A percentile compares a stretch with the other conserved stretches of the same genome.
Conservation (phyloP, 1,140 invertebrate species). For the Drosophila bocqueti region DNA sequence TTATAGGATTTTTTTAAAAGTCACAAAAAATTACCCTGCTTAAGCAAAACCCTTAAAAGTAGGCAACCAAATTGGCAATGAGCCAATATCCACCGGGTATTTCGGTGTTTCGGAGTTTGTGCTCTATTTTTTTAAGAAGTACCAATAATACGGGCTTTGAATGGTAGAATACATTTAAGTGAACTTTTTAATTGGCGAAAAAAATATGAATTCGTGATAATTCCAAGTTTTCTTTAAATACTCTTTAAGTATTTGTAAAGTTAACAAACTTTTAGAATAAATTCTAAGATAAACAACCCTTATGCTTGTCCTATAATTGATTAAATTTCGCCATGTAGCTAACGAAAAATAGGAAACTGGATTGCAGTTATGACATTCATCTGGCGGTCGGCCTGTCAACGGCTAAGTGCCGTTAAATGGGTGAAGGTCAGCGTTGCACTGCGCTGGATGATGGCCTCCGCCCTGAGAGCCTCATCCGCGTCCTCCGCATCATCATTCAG, state of each 20-base stretch:
- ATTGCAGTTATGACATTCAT: constrained; percentile 52
- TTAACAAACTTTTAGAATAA: neutral
- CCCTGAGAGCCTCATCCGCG: constrained; percentile 10
- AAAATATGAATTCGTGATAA: neutral
- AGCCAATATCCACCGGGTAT: neutral
- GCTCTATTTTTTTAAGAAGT: neutral
- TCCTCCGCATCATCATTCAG: constrained; percentile 8
- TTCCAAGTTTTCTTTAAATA: neutral
- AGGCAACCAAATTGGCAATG: neutral
- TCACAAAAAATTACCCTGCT: neutral
- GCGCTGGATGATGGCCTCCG: constrained; percentile 26
- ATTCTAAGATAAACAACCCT: neutral
- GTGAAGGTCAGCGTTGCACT: constrained; percentile 66
- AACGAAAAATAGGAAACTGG: constrained; percentile 25
- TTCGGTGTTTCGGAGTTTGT: neutral
- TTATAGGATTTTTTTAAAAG: neutral
- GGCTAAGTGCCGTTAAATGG: constrained; percentile 68
- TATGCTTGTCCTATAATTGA: neutral
- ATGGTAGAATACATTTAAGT: too few species aligned
- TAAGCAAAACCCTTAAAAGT: neutral
- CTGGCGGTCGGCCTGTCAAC: constrained; percentile 57
- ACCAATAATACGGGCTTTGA: too few species aligned
- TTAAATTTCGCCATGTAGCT: too few species aligned
- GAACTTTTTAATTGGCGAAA: too few species aligned
- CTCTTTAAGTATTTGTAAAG: neutral